A percentile compares a stretch with the other conserved stretches of the same genome.
Conservation (phyloP, 2,888 invertebrate species). For the Adela reaumurella region DNA sequence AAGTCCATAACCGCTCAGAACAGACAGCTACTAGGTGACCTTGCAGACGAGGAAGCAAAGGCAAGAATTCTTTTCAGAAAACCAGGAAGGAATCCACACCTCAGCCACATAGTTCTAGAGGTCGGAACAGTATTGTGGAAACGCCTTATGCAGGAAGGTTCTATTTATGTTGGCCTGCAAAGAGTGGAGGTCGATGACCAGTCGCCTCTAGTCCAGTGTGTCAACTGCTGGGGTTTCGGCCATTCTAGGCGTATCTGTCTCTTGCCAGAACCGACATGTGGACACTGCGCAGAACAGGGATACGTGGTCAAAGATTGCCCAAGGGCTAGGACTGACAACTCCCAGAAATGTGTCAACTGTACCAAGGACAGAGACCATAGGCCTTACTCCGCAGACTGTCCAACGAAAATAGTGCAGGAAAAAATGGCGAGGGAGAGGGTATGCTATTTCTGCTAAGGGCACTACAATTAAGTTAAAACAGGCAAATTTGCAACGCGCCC, state of each 20-base stretch:
- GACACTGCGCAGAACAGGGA: slow-evolving; percentile 13
- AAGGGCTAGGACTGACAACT: background rate
- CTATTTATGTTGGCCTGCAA: slow-evolving; percentile 3
- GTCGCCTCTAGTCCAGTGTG: slow-evolving; percentile 8
- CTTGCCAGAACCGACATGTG: slow-evolving; percentile 7
- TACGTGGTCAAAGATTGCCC: slow-evolving; percentile 4
- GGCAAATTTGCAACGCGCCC: no score
- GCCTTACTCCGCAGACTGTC: slow-evolving; percentile 9
- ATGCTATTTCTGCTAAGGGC: slow-evolving; percentile 13
- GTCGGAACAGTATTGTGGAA: slow-evolving; percentile 11
- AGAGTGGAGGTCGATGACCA: slow-evolving; percentile 1
- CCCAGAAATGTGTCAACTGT: slow-evolving; percentile 9
- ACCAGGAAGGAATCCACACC: slow-evolving; percentile 11
- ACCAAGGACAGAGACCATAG: slow-evolving; percentile 3
- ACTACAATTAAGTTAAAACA: background rate
- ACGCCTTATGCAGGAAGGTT: slow-evolving; percentile 3
- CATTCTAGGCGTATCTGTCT: slow-evolving; percentile 14
- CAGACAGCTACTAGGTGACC: slow-evolving; percentile 1
- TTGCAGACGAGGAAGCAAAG: background rate
- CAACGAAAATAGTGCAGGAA: slow-evolving; percentile 12
- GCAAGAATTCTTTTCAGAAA: slow-evolving; percentile 11
- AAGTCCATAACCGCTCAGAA: slow-evolving; percentile 9
- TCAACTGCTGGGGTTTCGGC: slow-evolving; percentile 14
- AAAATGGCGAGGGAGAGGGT: slow-evolving; percentile 11
- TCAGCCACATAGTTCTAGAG: slow-evolving; percentile 13